Evolutionary conservation across 2,113 vertebrate species (phyloP), one percentile per base, ranked within the genome.

Genomic region (Willisornis vidua): DNA sequence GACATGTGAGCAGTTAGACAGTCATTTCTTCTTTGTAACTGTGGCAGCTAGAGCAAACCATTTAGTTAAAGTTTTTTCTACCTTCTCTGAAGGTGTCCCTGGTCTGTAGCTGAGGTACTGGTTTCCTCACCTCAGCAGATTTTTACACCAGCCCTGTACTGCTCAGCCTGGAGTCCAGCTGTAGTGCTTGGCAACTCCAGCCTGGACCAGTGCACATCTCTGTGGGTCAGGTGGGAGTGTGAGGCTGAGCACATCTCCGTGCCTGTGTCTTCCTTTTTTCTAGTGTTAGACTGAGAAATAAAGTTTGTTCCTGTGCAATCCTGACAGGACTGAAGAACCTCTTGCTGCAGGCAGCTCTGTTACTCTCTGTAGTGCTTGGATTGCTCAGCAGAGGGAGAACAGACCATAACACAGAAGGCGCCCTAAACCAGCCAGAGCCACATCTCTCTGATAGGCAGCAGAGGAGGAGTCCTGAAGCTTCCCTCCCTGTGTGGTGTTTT

Each of bases 381-480:
- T 94, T 88, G 93, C 96, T 94, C 93, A 82, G 93, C 70, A 93
- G 94, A 96, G 96, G 96, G 96, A 94, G 95, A 95, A 59, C 72
- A 81, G 96, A 93, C 75, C n/a, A 17, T 89, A 28, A 61, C 1
- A 3, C 67, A 75, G 43, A 35, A 70, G 70, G 72, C 57, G 25
- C 51, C 73, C 41, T 58, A 76, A 65, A 37, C 33, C 77, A 74
- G 65, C n/a, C 66, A 54, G 61, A 84, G 66, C 39, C 55, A 39
- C 65, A 5, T 48, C 6, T 12, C 61, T 63, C 48, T 6, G 63
- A 28, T 66, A 51, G 90, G 18, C 3, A 12, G 35, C 4, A 2
- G 22, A 20, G 33, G 31, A 57, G 18, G 28, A 49, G 31, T 52
- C 49, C 72, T 59, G 66, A 59, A 55, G 55, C 46, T 15, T 76